A percentile compares a stretch with the other conserved stretches of the same genome.
phyloP scores from a whole-genome alignment of 2,888 invertebrate species.

The Ormia ochracea region DNA sequence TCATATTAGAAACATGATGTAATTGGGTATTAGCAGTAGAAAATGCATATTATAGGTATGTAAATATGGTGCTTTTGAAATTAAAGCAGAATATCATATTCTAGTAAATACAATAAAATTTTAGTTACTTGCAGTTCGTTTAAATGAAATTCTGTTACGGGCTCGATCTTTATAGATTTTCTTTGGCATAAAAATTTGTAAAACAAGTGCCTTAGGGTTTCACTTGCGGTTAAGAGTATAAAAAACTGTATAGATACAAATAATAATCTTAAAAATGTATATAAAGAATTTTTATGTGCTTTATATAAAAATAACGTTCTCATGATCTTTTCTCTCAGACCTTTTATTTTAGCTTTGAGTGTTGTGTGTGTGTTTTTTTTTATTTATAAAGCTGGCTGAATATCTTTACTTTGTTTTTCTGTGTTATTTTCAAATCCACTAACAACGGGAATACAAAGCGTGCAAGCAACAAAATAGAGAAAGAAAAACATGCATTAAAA shows the following conservation, averaged over 20 bases:
- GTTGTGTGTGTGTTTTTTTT: neutral
- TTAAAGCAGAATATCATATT: neutral
- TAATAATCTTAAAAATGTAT: slow-evolving; percentile 8
- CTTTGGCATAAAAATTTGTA: neutral
- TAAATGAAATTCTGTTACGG: neutral
- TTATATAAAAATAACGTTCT: neutral
- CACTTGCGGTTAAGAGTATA: neutral
- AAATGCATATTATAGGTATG: neutral
- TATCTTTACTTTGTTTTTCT: slow-evolving; percentile 39
- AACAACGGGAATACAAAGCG: slow-evolving; percentile 25
- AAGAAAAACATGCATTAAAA: slow-evolving; percentile 20
- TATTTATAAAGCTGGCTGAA: neutral
- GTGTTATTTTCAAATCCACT: slow-evolving; percentile 10
- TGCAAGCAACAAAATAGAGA: slow-evolving; percentile 22
- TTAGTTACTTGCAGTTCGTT: neutral
- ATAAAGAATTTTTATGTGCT: slow-evolving; percentile 44
- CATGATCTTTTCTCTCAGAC: slow-evolving; percentile 14
- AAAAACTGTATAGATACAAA: neutral
- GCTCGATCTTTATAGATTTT: neutral
- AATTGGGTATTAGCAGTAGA: neutral
- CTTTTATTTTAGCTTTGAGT: slow-evolving; percentile 27
- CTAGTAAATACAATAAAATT: neutral
- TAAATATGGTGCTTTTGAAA: neutral
- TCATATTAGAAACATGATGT: slow-evolving; percentile 27
- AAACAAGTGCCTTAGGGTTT: neutral